Base-by-base conservation (phyloP, 2,113 vertebrate genomes). In the Cinclus cinclus region DNA sequence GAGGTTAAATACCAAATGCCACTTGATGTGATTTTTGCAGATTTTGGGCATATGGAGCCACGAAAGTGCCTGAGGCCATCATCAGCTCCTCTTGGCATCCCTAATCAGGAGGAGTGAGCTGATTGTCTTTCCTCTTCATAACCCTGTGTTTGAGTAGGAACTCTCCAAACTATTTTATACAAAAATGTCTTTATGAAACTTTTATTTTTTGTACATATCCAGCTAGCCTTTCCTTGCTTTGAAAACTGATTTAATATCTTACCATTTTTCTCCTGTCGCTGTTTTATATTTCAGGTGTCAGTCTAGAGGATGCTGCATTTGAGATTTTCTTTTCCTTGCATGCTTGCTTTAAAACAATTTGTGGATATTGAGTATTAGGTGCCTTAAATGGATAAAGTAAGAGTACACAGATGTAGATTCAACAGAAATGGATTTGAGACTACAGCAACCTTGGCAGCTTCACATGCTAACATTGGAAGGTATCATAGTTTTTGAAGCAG, bases 91-190 rank as follows among this genome's bases (percentile, higher is more conserved):
- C 91, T 31, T 59, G 87, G 93, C 52, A 92, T 79, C 81, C 0
- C 2, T 79, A 91, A 89, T 92, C 84, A 95, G 75, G 73, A 95
- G 70, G 89, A 92, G 46, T 1, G 7, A 80, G 76, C 56, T 86
- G 92, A 81, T 75, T 93, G 83, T 80, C 85, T 94, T 86, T 93
- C 56, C 83, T 86, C 75, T 83, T 50, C 55, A 19, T 39, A 88
- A 76, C 35, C 53, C 68, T 44, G 41, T 7, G 0, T 63, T 87
- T 83, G 39, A 82, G 78, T 42, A 58, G 90, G 41, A 84, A 37
- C 67, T 76, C 73, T 81, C 25, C 47, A 58, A 73, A 85, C 67
- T 90, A 58, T 86, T 90, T 91, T 8, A 77, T 55, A 39, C 0
- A 0, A 73, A 55, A 63, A 80, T 3, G 19, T 67, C 82, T 76